Evolutionary conservation across 2,888 invertebrate species (phyloP).

Genomic region (Trilocha varians): DNA sequence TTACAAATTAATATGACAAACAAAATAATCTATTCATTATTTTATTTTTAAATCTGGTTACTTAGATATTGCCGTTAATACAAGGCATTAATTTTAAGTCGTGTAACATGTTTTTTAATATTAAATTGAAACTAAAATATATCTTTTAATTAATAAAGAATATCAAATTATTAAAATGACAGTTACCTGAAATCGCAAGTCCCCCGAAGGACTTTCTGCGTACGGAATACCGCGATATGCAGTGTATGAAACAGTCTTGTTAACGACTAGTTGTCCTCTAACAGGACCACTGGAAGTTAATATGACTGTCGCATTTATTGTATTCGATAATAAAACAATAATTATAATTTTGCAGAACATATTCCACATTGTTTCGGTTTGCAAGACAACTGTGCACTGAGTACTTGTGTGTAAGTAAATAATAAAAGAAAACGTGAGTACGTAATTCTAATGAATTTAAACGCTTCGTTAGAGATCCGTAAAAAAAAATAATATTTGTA

Average conservation of each 20-base stretch:
- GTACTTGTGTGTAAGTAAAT: no score
- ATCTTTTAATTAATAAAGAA: no score
- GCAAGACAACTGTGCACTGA: background rate
- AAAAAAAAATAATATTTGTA: no score
- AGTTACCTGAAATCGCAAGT: conserved; percentile 16
- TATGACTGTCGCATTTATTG: conserved; percentile 10
- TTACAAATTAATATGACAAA: no score
- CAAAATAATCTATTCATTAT: no score
- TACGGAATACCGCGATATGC: conserved; percentile 27
- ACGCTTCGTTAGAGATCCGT: background rate
- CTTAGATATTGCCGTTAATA: no score
- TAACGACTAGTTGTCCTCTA: conserved; percentile 17
- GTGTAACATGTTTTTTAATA: no score
- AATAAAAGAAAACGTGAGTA: background rate
- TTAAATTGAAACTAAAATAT: no score
- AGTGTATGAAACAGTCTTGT: conserved; percentile 15
- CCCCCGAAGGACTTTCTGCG: conserved; percentile 23
- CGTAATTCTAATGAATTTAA: no score
- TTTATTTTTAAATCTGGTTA: no score
- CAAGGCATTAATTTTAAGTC: no score
- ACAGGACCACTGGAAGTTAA: conserved; percentile 18
- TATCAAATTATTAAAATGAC: background rate
- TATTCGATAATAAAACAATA: background rate
- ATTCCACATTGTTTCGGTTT: background rate
- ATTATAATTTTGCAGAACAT: background rate